Evolutionary conservation across 2,888 invertebrate species (phyloP).

Genomic region (Scelioninae gen. 1): DNA sequence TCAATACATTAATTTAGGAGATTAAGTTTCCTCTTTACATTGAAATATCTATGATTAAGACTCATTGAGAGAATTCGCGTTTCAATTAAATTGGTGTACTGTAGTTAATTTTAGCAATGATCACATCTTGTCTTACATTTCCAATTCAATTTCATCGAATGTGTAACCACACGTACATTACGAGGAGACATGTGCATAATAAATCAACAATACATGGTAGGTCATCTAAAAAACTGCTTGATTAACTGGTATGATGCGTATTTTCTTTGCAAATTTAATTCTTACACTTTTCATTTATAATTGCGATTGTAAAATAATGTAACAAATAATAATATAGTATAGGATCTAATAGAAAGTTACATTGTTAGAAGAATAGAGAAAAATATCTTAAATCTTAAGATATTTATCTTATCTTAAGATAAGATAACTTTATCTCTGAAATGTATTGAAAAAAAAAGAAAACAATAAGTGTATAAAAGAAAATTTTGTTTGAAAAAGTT

Average conservation of each 20-base stretch:
- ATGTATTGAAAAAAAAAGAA: too few species aligned
- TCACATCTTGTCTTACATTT: constrained; percentile 40
- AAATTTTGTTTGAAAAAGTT: too few species aligned
- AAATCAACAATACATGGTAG: constrained; percentile 26
- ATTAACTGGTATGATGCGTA: neutral
- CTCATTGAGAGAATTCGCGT: constrained; percentile 39
- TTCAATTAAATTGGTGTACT: constrained; percentile 41
- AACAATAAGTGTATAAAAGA: too few species aligned
- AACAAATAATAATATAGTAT: too few species aligned
- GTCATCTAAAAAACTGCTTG: constrained; percentile 33
- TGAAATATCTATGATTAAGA: constrained; percentile 16
- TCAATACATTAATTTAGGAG: neutral
- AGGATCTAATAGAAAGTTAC: too few species aligned
- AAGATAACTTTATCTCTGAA: too few species aligned
- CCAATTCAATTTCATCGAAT: constrained; percentile 45
- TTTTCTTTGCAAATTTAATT: too few species aligned
- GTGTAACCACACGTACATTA: constrained; percentile 7
- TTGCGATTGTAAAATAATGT: too few species aligned
- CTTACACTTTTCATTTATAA: too few species aligned
- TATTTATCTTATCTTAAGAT: too few species aligned
- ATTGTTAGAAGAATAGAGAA: too few species aligned
- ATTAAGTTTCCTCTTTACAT: neutral
- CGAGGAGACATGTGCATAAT: constrained; percentile 39
- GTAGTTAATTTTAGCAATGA: constrained; percentile 50
- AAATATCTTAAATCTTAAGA: too few species aligned